Conservation (phyloP, 2,888 invertebrate species). For the Polyommatus icarus region DNA sequence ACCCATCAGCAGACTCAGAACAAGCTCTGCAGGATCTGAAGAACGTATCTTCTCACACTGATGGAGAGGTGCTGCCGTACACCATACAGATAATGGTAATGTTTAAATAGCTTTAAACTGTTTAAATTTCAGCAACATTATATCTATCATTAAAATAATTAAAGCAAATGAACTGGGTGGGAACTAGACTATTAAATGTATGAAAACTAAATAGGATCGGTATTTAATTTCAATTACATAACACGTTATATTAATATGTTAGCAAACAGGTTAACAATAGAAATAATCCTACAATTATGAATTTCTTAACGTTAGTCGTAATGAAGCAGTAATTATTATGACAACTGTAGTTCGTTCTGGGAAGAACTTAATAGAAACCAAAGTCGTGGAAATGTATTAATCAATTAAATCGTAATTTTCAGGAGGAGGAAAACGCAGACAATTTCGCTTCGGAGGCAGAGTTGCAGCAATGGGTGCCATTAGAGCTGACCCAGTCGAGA, state of each 20-base stretch:
- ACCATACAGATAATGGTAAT: constrained; percentile 60
- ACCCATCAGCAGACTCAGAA: constrained; percentile 59
- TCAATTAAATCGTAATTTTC: constrained; percentile 38
- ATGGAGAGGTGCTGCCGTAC: constrained; percentile 67
- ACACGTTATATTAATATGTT: neutral
- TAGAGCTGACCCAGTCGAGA: constrained; percentile 48
- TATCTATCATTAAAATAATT: neutral
- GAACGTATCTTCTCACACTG: constrained; percentile 65
- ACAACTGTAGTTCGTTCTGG: too few species aligned
- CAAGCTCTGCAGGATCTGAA: constrained; percentile 57
- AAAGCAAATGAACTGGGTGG: neutral
- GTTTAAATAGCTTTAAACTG: neutral
- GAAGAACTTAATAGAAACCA: neutral
- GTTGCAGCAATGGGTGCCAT: constrained; percentile 55
- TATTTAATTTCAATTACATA: neutral
- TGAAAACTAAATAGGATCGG: constrained; percentile 7
- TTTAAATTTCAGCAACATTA: neutral
- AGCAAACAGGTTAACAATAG: neutral
- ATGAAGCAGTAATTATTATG: neutral
- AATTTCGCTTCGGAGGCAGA: constrained; percentile 57
- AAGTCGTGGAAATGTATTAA: neutral
- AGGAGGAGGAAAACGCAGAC: constrained; percentile 58
- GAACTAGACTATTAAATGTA: neutral
- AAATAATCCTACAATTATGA: neutral
- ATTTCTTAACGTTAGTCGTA: neutral